Conservation (phyloP, 2,113 vertebrate genomes). For the Poeciliopsis retropinna region DNA sequence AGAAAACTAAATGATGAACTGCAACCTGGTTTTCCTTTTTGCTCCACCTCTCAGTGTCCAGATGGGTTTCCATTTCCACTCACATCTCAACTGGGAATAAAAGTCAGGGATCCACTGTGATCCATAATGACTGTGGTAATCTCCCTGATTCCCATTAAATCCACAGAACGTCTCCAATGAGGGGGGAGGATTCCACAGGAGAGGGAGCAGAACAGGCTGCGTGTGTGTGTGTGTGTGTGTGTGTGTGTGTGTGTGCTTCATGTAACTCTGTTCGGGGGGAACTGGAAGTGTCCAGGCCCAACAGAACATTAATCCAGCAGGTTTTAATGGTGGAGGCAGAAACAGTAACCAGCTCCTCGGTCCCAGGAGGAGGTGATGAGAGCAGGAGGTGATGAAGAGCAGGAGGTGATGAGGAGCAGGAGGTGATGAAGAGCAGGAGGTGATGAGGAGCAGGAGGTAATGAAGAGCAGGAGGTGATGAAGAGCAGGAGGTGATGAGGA, state of each 20-base stretch:
- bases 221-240: neutral
- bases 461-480: no score
- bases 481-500: no score
- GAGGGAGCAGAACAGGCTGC: neutral
- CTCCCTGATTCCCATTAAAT: conserved; percentile 44
- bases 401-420: no score
- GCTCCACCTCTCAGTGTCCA: conserved; percentile 30
- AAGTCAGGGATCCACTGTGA: conserved; percentile 8
- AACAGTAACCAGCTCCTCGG: conserved; percentile 33
- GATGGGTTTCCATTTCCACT: conserved; percentile 28
- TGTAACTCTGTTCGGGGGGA: conserved; percentile 22
- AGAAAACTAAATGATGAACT: conserved; percentile 23
- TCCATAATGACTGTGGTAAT: conserved; percentile 39
- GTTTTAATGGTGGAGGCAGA: conserved; percentile 66
- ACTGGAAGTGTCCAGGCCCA: conserved; percentile 55
- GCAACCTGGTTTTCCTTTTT: conserved; percentile 10
- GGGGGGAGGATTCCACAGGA: neutral
- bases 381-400: conserved; percentile 37
- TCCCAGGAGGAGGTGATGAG: conserved; percentile 61
- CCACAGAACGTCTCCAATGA: conserved; percentile 11
- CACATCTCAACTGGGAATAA: conserved; percentile 35
- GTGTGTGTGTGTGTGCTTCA: conserved; percentile 1
- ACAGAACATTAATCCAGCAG: conserved; percentile 62
- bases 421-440: conserved; percentile 12
- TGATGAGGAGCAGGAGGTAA: no score